phyloP scores from a whole-genome alignment of 2,113 vertebrate species.

The Aldabrachelys gigantea region DNA sequence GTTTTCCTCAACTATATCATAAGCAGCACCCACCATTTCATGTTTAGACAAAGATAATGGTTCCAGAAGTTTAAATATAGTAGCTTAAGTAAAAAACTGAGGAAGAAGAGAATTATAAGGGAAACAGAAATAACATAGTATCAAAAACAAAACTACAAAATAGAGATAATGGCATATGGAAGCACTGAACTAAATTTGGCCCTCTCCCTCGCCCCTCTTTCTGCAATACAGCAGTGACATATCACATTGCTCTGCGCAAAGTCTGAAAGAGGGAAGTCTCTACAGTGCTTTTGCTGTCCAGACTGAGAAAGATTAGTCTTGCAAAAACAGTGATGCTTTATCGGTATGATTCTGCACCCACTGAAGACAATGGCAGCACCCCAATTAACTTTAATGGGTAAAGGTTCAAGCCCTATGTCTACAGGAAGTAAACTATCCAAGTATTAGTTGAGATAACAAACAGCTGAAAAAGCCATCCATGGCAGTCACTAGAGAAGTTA shows the following conservation, averaged over 20 bases:
- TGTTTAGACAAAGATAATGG: background rate
- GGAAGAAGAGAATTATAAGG: background rate
- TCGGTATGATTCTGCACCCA: background rate
- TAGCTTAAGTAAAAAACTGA: background rate
- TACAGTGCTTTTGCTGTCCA: background rate
- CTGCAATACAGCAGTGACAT: background rate
- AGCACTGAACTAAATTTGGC: background rate
- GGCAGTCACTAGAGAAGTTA: background rate
- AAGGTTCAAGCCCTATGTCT: background rate
- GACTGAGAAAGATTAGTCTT: background rate
- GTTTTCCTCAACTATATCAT: background rate
- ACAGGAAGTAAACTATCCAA: background rate
- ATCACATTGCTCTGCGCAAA: background rate
- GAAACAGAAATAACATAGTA: background rate
- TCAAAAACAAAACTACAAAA: background rate
- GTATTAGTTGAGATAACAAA: slow-evolving; percentile 21
- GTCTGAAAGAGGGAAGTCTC: background rate
- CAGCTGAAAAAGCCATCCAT: slow-evolving; percentile 6
- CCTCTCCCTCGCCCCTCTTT: background rate
- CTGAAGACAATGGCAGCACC: background rate
- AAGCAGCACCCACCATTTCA: background rate
- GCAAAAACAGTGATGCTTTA: background rate
- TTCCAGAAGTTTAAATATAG: background rate
- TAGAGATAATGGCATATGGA: background rate
- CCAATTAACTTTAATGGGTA: background rate